Evolutionary conservation across 2,888 invertebrate species (phyloP).

Genomic region (Limnephilus auricula): DNA sequence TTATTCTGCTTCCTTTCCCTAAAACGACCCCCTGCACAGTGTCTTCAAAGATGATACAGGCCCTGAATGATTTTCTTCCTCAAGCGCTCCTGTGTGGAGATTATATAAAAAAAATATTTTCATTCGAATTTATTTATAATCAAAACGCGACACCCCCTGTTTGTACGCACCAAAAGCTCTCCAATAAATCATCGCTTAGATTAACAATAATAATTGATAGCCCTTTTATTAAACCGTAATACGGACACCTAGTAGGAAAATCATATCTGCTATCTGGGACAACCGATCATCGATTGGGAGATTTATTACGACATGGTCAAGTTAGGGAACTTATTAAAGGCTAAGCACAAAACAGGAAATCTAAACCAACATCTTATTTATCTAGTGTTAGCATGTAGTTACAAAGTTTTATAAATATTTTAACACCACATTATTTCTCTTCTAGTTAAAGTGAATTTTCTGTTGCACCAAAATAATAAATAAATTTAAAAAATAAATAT

Average conservation of each 20-base stretch:
- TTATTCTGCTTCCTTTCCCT: no score
- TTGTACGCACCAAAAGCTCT: not conserved
- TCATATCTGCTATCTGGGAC: not conserved
- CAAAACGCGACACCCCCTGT: not conserved
- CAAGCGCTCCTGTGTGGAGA: no score
- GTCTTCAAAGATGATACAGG: no score
- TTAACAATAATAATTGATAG: not conserved
- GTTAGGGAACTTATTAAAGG: not conserved
- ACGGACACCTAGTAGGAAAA: not conserved
- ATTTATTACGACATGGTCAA: not conserved
- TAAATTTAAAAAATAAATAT: no score
- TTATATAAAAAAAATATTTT: no score
- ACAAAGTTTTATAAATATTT: not conserved
- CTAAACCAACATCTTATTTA: not conserved
- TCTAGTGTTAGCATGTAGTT: not conserved
- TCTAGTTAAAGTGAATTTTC: no score
- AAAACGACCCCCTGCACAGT: no score
- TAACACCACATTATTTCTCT: not conserved
- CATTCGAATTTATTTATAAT: no score
- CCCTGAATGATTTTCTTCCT: no score
- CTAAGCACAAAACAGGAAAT: not conserved
- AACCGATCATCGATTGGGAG: not conserved
- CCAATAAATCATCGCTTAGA: not conserved
- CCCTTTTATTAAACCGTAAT: not conserved
- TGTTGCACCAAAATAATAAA: no score